A percentile compares a stretch with the other conserved stretches of the same genome.
These are phyloP conservation scores for Sarotherodon lohbergeri DNA, from an alignment of 2,113 vertebrate species.

Conservation along the genomic window DNA sequence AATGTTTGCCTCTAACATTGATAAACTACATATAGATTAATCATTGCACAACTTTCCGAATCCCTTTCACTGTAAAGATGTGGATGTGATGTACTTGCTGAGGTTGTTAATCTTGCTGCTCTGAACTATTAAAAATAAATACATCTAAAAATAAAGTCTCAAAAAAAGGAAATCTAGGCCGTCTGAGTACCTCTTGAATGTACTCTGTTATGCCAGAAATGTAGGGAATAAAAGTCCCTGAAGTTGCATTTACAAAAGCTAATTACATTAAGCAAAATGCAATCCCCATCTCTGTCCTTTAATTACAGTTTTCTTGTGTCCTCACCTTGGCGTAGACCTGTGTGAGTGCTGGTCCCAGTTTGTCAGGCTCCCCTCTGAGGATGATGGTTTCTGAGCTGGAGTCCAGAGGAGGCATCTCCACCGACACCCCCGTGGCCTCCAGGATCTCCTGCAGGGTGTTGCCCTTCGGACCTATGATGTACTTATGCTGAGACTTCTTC, in stretches of 20 bases:
- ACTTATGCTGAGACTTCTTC: conserved; percentile 81
- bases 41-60: not conserved
- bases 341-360: conserved; percentile 71
- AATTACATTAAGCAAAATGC: not conserved
- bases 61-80: not conserved
- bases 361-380: conserved; percentile 74
- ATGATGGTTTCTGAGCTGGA: conserved; percentile 77
- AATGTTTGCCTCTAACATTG: not conserved
- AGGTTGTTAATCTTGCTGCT: not conserved
- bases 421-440: conserved; percentile 72
- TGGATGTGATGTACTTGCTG: not conserved
- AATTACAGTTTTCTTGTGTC: not conserved
- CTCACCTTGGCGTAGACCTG: conserved; percentile 78
- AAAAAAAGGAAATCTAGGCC: not conserved
- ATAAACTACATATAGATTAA: not conserved
- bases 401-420: conserved; percentile 75
- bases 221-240: too few relatives aligned
- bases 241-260: not conserved
- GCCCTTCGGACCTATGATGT: conserved; percentile 73
- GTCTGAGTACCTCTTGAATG: not conserved
- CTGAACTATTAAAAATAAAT: not conserved
- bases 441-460: conserved; percentile 80
- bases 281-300: not conserved
- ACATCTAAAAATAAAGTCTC: not conserved
- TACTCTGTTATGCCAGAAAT: not conserved